Evolutionary conservation across 2,113 vertebrate genomes (phyloP).

Genomic region (Proteles cristata): DNA sequence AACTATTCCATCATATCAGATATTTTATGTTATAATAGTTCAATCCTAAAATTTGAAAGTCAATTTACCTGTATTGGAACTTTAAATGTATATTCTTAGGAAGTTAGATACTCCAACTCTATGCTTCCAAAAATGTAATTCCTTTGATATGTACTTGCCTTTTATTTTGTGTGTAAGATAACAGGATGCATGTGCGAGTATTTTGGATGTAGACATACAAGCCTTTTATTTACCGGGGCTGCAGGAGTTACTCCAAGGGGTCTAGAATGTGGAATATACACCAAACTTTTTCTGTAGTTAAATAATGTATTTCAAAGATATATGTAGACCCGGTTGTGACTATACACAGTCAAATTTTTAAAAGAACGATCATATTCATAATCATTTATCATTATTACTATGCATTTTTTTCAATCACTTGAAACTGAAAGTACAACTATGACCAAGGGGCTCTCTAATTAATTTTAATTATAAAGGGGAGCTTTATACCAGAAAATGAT

Average conservation of each 20-base stretch:
- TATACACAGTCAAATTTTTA: neutral
- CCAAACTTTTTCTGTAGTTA: neutral
- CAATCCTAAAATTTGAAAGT: conserved; percentile 15
- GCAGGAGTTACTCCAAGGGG: neutral
- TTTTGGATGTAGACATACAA: neutral
- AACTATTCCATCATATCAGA: conserved; percentile 2
- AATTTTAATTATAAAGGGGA: conserved; percentile 21
- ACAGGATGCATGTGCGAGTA: neutral
- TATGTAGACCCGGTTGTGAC: neutral
- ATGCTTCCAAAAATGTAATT: neutral
- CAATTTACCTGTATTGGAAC: conserved; percentile 12
- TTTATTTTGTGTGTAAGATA: neutral
- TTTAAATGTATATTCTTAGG: neutral
- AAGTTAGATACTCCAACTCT: neutral
- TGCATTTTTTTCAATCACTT: conserved; percentile 27
- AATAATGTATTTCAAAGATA: conserved; percentile 30
- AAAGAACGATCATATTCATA: neutral
- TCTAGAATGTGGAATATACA: neutral
- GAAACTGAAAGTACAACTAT: neutral
- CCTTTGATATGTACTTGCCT: neutral
- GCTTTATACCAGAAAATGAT: conserved; percentile 46
- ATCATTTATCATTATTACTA: neutral
- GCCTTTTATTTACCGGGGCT: neutral
- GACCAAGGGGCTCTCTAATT: neutral
- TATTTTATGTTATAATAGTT: neutral